Evolutionary conservation across 2,888 invertebrate species (phyloP).

Genomic region (Carcina quercana): DNA sequence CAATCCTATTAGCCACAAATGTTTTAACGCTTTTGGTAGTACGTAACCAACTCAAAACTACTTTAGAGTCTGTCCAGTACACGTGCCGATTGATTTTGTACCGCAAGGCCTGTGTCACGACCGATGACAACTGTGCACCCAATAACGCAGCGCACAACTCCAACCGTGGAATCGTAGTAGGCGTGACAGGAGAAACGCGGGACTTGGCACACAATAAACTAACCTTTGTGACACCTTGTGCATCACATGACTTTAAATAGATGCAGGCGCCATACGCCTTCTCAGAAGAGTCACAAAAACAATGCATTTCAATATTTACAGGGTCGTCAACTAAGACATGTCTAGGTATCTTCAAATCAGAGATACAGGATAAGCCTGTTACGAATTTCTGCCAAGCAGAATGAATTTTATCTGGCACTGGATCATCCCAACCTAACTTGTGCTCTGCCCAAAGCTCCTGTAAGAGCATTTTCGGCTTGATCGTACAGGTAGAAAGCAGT

Average conservation of each 20-base stretch:
- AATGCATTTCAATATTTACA: background rate
- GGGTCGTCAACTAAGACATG: slow-evolving; percentile 2
- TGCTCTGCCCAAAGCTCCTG: slow-evolving; percentile 9
- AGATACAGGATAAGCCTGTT: background rate
- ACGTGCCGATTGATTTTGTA: slow-evolving; percentile 1
- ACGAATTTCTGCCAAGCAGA: background rate
- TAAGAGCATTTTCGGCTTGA: slow-evolving; percentile 12
- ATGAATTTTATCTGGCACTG: slow-evolving; percentile 6
- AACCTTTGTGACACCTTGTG: background rate
- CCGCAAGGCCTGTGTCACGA: slow-evolving; percentile 1
- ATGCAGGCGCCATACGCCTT: slow-evolving; percentile 3
- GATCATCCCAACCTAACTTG: slow-evolving; percentile 11
- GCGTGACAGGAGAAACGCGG: slow-evolving; percentile 4
- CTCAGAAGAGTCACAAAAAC: slow-evolving; percentile 4
- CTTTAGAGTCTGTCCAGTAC: slow-evolving; percentile 3
- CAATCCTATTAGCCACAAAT: slow-evolving; percentile 3
- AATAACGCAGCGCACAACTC: slow-evolving; percentile 7
- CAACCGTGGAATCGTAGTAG: slow-evolving; percentile 7
- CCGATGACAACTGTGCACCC: slow-evolving; percentile 1
- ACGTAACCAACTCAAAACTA: slow-evolving; percentile 3
- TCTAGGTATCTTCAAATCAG: slow-evolving; percentile 4
- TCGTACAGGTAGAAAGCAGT: slow-evolving; percentile 9
- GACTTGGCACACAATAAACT: slow-evolving; percentile 4
- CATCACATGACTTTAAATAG: slow-evolving; percentile 2
- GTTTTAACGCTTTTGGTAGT: background rate